Conservation (phyloP, 2,113 vertebrate species). For the Steatornis caripensis region DNA sequence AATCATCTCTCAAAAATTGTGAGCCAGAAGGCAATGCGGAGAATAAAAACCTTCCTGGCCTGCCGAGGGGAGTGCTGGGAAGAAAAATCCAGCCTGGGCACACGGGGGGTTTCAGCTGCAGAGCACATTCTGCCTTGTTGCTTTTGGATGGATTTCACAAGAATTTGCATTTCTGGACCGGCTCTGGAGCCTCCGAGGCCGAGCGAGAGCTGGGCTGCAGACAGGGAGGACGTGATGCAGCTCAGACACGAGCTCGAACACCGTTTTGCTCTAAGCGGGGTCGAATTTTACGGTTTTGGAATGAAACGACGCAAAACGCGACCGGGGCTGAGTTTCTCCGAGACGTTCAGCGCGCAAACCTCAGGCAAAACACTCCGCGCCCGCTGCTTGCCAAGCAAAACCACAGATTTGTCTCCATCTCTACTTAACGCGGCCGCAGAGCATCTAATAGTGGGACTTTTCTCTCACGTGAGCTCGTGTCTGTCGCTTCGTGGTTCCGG, state of each 20-base stretch:
- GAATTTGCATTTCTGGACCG: not conserved
- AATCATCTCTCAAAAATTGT: constrained; percentile 54
- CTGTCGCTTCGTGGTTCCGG: constrained; percentile 2
- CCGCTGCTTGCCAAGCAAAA: not conserved
- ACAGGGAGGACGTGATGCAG: not conserved
- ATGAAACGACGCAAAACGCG: not conserved
- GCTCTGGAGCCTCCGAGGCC: not conserved
- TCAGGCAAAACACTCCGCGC: not conserved
- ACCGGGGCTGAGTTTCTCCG: not conserved
- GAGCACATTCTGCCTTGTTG: constrained; percentile 38
- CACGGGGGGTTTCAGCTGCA: constrained; percentile 26
- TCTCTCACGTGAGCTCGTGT: not conserved
- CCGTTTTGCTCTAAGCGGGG: not conserved
- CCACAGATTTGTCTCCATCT: not conserved
- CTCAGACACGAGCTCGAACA: not conserved
- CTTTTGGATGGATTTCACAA: constrained; percentile 21
- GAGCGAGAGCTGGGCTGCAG: not conserved
- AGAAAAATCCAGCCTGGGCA: not conserved
- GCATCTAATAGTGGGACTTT: not conserved
- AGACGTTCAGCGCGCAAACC: not conserved
- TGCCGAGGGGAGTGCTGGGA: not conserved
- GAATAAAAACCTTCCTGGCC: constrained; percentile 22
- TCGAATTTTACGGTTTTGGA: not conserved
- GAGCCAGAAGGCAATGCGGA: not conserved
- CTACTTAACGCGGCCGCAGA: not conserved